Conservation (phyloP, 2,113 vertebrate genomes). For the Tragelaphus strepsiceros region DNA sequence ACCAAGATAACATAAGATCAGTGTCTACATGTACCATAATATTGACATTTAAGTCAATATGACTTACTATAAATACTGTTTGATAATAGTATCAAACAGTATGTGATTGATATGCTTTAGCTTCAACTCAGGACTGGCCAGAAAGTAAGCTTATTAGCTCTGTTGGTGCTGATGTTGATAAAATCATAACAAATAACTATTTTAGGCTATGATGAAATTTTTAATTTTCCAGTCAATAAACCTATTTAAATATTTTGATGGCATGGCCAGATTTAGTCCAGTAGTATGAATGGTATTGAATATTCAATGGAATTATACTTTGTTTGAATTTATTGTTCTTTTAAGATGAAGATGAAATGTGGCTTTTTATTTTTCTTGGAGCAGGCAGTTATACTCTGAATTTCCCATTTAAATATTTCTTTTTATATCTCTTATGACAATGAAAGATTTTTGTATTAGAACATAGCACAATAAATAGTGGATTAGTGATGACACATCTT, state of each 20-base stretch:
- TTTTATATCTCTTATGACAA: not conserved
- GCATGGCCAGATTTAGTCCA: not conserved
- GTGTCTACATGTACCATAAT: not conserved
- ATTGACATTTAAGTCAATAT: not conserved
- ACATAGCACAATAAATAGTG: conserved; percentile 60
- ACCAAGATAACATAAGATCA: not conserved
- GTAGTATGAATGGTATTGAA: not conserved
- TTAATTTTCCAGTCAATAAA: not conserved
- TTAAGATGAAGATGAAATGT: conserved; percentile 11
- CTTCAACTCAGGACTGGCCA: not conserved
- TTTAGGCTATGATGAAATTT: not conserved
- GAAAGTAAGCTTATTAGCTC: not conserved
- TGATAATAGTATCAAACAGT: not conserved
- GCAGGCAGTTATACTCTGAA: conserved; percentile 38
- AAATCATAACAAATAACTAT: not conserved
- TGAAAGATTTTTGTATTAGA: conserved; percentile 42
- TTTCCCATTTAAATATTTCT: conserved; percentile 23
- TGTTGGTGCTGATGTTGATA: not conserved
- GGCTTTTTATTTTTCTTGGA: not conserved
- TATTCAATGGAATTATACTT: not conserved
- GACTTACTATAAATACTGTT: not conserved
- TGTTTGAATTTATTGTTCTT: not conserved
- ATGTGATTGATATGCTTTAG: not conserved
- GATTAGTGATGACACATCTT: conserved; percentile 61
- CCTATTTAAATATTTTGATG: not conserved